These are phyloP conservation scores for Keiferia lycopersicella DNA, from an alignment of 2,888 invertebrate species.

Conservation along the genomic window DNA sequence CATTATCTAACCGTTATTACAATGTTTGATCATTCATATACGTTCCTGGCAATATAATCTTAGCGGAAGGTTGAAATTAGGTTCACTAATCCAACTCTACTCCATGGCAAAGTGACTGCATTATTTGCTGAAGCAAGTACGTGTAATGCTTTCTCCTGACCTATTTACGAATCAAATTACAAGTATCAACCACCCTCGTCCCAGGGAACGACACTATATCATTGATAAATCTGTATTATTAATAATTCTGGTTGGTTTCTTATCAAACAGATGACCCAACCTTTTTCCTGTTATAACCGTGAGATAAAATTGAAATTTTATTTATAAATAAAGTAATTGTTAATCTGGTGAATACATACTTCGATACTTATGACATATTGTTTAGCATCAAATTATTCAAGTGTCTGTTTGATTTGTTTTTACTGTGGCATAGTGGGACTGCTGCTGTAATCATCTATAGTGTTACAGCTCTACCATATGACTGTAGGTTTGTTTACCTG, in stretches of 20 bases:
- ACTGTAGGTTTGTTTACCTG: too few species aligned
- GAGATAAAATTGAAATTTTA: not conserved
- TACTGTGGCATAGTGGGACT: too few species aligned
- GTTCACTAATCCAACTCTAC: not conserved
- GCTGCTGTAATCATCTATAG: too few species aligned
- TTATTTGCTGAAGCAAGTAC: not conserved
- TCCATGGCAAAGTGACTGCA: not conserved
- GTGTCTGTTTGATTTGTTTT: too few species aligned
- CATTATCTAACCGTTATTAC: slow-evolving; percentile 13
- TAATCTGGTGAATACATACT: not conserved
- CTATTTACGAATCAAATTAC: not conserved
- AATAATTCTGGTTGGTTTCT: slow-evolving; percentile 14
- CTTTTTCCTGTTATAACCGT: not conserved
- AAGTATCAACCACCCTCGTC: not conserved
- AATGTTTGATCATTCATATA: not conserved
- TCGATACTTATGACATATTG: not conserved
- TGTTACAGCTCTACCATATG: too few species aligned
- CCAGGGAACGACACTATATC: not conserved
- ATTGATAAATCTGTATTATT: not conserved
- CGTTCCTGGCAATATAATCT: not conserved
- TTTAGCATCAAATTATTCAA: not conserved
- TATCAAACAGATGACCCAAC: slow-evolving; percentile 37
- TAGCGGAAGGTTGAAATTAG: not conserved
- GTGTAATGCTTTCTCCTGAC: not conserved
- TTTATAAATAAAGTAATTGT: not conserved